Evolutionary conservation across 2,113 vertebrate species (phyloP), one percentile per base, ranked within the genome.

Genomic region (Prunella fulvescens): DNA sequence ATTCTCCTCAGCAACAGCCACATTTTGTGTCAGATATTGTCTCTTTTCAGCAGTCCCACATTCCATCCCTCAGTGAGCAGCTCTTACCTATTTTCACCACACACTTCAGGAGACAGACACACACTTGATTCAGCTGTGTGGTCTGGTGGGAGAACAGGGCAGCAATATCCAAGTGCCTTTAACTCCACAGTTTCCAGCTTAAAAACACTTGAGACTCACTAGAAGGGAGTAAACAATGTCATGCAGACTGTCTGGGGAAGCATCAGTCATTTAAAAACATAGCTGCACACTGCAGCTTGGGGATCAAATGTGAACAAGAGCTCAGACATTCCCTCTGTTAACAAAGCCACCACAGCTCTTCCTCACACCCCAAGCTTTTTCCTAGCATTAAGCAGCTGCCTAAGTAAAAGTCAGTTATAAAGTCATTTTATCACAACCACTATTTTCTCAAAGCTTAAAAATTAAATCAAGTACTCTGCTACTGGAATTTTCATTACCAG

Each of bases 401-500:
- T 10, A 35, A 82, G 66, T 11, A 29, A 56, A 33, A 94, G 74
- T 54, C 74, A 61, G 61, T 50, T 65, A 28, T 4, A 53, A 91
- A 45, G 40, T 22, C 2, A 5, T 70, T 82, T 79, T 65, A 69
- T 33, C 67, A 70, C 13, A 20, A 73, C 50, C 11, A 61, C 51
- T 74, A 44, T 78, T 86, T 94, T 67, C 72, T 79, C 81, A 81
- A 71, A 95, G 86, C 65, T 93, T 93, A 94, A 91, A 86, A 86
- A 95, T 92, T 93, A 91, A 89, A 92, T 91, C 77, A 60, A 54
- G 29, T 44, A 74, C 78, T 67, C 45, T 56, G 45, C 53, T 35
- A 47, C 16, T 58, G 79, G 81, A 96, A 95, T 95, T 88, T 89
- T 92, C 56, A 88, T 86, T 77, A 89, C 84, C 91, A 92, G 95